Evolutionary conservation across 2,888 invertebrate species (phyloP).

Genomic region (Drosophila meridionalis): DNA sequence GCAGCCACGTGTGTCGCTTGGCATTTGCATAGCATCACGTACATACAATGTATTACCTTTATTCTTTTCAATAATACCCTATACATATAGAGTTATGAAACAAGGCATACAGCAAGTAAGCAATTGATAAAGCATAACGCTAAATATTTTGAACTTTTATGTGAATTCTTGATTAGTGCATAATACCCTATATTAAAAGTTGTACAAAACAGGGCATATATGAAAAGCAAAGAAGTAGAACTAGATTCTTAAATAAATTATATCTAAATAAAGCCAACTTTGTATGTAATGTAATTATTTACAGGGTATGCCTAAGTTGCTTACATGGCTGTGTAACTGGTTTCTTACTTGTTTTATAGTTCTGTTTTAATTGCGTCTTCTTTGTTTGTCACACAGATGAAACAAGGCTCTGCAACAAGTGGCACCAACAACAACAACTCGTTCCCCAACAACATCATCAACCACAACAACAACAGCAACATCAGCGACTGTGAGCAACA

Average conservation of each 20-base stretch:
- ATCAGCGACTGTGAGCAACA: conserved; percentile 34
- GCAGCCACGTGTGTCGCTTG: conserved; percentile 65
- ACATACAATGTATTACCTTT: conserved; percentile 22
- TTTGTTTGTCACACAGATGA: conserved; percentile 72
- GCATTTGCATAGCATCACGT: conserved; percentile 70
- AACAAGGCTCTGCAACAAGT: conserved; percentile 70
- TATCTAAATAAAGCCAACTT: not conserved
- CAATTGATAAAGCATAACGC: not conserved
- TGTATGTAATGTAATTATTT: not conserved
- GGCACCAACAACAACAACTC: conserved; percentile 60
- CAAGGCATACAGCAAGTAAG: not conserved
- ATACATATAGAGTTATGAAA: not conserved
- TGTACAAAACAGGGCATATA: not conserved
- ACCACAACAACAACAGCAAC: conserved; percentile 45
- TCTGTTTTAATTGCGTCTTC: conserved; percentile 39
- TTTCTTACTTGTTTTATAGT: conserved; percentile 16
- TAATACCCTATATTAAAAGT: not conserved
- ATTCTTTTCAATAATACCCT: conserved; percentile 8
- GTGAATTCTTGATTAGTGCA: not conserved
- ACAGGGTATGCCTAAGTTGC: not conserved
- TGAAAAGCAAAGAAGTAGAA: not conserved
- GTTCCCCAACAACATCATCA: conserved; percentile 47
- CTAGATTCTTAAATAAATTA: not conserved
- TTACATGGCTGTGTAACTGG: no score
- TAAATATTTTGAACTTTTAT: not conserved